Conservation (phyloP, 2,888 invertebrate species). For the Pristionchus entomophagus region DNA sequence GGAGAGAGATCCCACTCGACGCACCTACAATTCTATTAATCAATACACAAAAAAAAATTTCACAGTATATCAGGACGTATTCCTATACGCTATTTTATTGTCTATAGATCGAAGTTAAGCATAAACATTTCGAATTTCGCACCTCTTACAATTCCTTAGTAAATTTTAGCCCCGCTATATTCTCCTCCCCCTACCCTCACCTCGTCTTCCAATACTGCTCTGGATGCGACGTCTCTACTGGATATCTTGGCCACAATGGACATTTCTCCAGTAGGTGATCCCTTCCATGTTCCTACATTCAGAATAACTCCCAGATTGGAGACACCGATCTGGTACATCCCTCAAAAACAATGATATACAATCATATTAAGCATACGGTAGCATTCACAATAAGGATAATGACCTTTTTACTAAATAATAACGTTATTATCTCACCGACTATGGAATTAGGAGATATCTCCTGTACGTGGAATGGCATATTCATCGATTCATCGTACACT, state of each 20-base stretch:
- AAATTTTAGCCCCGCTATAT: too few relatives aligned
- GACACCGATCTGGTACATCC: background rate
- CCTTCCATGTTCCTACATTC: slow-evolving; percentile 28
- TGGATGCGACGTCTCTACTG: slow-evolving; percentile 56
- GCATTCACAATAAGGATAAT: too few relatives aligned
- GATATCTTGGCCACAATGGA: slow-evolving; percentile 59
- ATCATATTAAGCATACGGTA: too few relatives aligned
- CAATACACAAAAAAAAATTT: too few relatives aligned
- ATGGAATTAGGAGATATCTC: slow-evolving; percentile 57
- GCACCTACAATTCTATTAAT: background rate
- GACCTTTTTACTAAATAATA: too few relatives aligned
- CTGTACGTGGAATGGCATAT: slow-evolving; percentile 68
- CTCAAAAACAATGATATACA: too few relatives aligned
- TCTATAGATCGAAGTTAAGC: too few relatives aligned
- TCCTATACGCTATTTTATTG: too few relatives aligned
- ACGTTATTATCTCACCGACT: too few relatives aligned
- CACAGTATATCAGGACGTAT: too few relatives aligned
- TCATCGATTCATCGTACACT: slow-evolving; percentile 58
- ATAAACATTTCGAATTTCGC: too few relatives aligned
- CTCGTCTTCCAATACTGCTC: slow-evolving; percentile 61
- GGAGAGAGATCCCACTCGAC: slow-evolving; percentile 87
- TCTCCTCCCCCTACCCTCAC: slow-evolving; percentile 46
- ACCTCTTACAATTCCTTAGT: too few relatives aligned
- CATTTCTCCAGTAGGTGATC: slow-evolving; percentile 39
- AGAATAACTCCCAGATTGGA: slow-evolving; percentile 2